Conservation (phyloP, 2,797 vertebrate species). For the Sebastes vulpes region DNA sequence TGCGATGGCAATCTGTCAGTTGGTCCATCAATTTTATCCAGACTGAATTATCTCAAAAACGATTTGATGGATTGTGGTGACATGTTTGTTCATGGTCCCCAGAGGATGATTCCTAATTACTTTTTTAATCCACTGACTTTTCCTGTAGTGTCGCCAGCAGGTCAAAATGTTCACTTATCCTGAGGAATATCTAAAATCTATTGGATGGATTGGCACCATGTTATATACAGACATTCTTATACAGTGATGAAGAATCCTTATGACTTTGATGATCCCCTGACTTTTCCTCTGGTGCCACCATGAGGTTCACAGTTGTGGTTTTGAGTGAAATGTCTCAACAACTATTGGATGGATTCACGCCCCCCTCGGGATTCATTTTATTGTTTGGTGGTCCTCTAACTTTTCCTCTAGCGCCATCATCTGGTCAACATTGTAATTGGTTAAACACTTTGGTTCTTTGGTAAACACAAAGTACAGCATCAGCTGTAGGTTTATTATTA, state of each 20-base stretch:
- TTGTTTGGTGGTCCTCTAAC: not conserved
- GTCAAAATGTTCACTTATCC: not conserved
- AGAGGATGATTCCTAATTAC: not conserved
- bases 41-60: not conserved
- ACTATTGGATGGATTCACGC: not conserved
- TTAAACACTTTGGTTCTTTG: not conserved
- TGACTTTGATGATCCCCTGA: not conserved
- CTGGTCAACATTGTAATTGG: not conserved
- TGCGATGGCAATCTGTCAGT: not conserved
- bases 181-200: not conserved
- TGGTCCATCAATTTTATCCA: not conserved
- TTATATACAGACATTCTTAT: not conserved
- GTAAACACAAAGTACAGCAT: not conserved
- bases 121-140: not conserved
- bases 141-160: not conserved
- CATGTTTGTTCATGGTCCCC: not conserved
- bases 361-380: not conserved
- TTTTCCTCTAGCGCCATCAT: accelerated
- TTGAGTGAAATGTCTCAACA: not conserved
- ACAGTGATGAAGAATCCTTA: not conserved
- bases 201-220: not conserved
- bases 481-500: too few species aligned
- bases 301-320: not conserved
- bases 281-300: too few species aligned
- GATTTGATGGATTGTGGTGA: not conserved